Percentiles rank a stretch among this genome's conserved stretches.
Evolutionary conservation across 1,140 invertebrate species (phyloP).

Genomic region (Trichogramma pretiosum): DNA sequence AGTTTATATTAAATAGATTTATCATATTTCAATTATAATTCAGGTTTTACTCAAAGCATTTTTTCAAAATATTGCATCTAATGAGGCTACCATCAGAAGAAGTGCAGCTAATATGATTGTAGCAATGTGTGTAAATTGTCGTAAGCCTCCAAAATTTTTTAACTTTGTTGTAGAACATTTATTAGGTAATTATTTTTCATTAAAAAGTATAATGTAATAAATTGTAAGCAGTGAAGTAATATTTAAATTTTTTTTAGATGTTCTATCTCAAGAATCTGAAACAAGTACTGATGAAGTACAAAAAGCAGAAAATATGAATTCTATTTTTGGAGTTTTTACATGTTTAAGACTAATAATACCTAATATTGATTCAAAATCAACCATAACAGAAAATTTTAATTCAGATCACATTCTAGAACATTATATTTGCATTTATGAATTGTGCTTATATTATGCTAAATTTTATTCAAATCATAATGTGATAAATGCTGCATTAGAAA

Average conservation of each 20-base stretch:
- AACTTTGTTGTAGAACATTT: conserved; percentile 50
- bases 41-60: conserved; percentile 58
- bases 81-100: conserved; percentile 52
- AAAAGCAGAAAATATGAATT: conserved; percentile 32
- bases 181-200: conserved; percentile 32
- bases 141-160: conserved; percentile 55
- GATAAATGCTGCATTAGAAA: conserved; percentile 74
- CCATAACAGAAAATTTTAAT: conserved; percentile 19
- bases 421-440: conserved; percentile 65
- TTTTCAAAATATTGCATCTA: conserved; percentile 54
- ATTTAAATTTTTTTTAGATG: conserved; percentile 42
- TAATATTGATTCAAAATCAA: conserved; percentile 34
- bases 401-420: conserved; percentile 32
- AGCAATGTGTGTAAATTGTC: conserved; percentile 54
- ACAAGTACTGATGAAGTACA: conserved; percentile 43
- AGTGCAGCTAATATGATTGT: conserved; percentile 58
- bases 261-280: conserved; percentile 31
- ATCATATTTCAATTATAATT: not conserved
- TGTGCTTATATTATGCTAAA: conserved; percentile 65
- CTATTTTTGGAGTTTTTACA: conserved; percentile 58
- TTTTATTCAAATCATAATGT: conserved; percentile 70
- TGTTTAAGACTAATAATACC: conserved; percentile 56
- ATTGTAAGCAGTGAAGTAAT: not conserved
- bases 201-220: not conserved
- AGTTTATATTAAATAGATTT: conserved; percentile 11